phyloP scores from a whole-genome alignment of 2,888 invertebrate species.

The Scrobipalpa atriplicella region DNA sequence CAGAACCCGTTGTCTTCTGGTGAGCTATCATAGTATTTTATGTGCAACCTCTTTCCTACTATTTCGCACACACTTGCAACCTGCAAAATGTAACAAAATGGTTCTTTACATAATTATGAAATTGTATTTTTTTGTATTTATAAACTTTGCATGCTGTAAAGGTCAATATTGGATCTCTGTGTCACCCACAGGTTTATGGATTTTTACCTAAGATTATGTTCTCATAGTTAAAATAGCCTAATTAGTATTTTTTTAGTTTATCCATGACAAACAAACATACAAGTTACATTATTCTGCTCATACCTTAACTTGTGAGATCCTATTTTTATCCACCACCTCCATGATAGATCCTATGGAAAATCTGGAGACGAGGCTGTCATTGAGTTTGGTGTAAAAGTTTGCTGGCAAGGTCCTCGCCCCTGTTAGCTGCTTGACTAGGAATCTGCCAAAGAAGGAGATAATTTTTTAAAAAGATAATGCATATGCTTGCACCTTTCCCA shows the following conservation, averaged over 20 bases:
- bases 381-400: conserved; percentile 94
- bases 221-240: background rate
- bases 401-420: conserved; percentile 97
- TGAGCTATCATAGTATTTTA: conserved; percentile 93
- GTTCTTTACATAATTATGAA: conserved; percentile 48
- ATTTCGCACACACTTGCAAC: conserved; percentile 95
- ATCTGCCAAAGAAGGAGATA: conserved; percentile 65
- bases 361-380: conserved; percentile 91
- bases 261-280: background rate
- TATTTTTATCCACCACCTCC: conserved; percentile 98
- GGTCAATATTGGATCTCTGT: too few species aligned
- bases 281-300: background rate
- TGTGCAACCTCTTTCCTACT: conserved; percentile 94
- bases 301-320: conserved; percentile 94
- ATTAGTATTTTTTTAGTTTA: background rate
- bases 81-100: conserved; percentile 46
- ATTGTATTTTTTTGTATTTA: too few species aligned
- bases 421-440: conserved; percentile 94
- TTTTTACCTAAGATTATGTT: background rate
- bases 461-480: background rate
- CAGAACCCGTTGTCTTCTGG: conserved; percentile 95
- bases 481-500: background rate
- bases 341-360: conserved; percentile 92
- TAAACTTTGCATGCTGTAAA: too few species aligned
- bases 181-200: background rate